Evolutionary conservation across 2,888 invertebrate species (phyloP), one percentile per base, ranked within the genome.

Genomic region (Andrena hattorfiana): DNA sequence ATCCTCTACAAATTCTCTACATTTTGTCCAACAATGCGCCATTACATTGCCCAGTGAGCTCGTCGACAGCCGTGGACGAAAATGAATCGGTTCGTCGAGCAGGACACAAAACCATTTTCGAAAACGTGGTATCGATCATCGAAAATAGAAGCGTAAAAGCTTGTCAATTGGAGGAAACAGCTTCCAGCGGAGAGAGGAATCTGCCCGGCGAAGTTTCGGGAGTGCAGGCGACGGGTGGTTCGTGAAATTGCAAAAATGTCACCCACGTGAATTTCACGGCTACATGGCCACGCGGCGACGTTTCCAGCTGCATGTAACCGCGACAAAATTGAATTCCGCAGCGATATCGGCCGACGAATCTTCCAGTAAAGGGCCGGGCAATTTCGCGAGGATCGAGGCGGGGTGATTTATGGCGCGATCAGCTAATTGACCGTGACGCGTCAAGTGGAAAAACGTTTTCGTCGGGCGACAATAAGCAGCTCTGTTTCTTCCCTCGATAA

Each of bases 371-470:
- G 26, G 1, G 20, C 4, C 1, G 2, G 7, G 23, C 54, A 73
- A 59, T 67, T 74, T 59, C 30, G 10, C 10, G 0, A 42, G 42
- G 13, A 42, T 42, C 42, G 42, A 4, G 42, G 13, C 42, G 0
- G 42, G 13, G 16, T 56, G 13, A 20, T 49, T 68, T 35, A 74
- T 74, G 16, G 49, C 51, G 60, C 60, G 60, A 75, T 70, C 59
- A 62, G 60, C 51, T 75, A 62, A 70, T 70, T 35, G 51, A 49
- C 51, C 60, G 42, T 42, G 42, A 42, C 42, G 51, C 49, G 23
- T 2, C 6, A 2, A 16, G 1, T 0, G 10, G 49, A n/a, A 2
- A 20, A 32, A 1, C 13, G 10, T 68, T 68, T 54, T 56, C 16
- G 28, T 20, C 10, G 6, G 2, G 35, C 23, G 42, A 67, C 42